Conservation (phyloP, 2,113 vertebrate genomes). For the Trichechus manatus region DNA sequence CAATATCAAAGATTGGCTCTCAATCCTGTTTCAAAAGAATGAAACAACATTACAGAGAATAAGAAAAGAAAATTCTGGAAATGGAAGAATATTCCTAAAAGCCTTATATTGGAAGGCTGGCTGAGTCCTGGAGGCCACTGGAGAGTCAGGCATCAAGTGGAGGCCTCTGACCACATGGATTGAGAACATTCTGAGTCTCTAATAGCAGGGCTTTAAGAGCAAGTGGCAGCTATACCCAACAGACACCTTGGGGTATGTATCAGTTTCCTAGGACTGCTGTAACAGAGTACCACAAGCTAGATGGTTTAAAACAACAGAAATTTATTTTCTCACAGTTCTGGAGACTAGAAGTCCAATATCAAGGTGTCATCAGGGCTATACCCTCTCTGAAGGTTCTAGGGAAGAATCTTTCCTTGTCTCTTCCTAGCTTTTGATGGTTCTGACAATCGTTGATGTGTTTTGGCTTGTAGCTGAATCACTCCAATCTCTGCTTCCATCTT, state of each 20-base stretch:
- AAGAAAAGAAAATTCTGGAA: not conserved
- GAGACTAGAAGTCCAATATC: no score
- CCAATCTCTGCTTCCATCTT: no score
- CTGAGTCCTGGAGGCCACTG: not conserved
- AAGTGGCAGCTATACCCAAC: not conserved
- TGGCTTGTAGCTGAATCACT: no score
- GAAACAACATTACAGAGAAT: not conserved
- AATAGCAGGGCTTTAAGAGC: not conserved
- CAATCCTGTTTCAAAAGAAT: not conserved
- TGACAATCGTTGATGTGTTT: no score
- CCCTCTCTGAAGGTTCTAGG: no score
- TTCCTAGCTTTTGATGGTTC: no score
- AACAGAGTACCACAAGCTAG: no score
- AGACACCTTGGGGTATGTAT: not conserved
- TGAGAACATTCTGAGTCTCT: not conserved
- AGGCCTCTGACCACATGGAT: not conserved
- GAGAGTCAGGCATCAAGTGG: not conserved
- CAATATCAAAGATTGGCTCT: not conserved
- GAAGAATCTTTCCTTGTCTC: no score
- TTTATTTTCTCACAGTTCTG: no score
- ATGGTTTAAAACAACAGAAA: no score
- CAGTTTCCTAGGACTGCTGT: no score
- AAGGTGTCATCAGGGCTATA: no score
- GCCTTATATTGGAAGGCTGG: not conserved
- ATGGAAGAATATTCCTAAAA: slow-evolving; percentile 41